A percentile compares a stretch with the other conserved stretches of the same genome.
Conservation (phyloP, 2,888 invertebrate species). For the Aspidapion aeneum region DNA sequence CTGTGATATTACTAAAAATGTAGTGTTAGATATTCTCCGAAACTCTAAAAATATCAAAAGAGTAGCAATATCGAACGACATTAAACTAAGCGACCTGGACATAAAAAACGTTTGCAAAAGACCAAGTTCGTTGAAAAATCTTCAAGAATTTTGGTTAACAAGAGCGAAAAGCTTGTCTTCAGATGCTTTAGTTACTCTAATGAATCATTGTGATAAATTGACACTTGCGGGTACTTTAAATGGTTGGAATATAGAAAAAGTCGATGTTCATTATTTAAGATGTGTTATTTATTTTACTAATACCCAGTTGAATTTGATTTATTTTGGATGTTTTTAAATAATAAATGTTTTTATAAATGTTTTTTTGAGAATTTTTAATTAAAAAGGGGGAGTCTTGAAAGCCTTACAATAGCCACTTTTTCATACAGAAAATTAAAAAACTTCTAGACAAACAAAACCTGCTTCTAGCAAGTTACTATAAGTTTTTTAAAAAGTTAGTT, state of each 20-base stretch:
- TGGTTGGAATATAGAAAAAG: constrained; percentile 22
- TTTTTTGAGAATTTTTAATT: no score
- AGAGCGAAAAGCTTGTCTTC: constrained; percentile 16
- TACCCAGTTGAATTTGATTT: constrained; percentile 18
- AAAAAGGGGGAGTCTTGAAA: no score
- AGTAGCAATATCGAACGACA: constrained; percentile 19
- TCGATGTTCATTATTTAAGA: constrained; percentile 23
- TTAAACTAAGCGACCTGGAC: constrained; percentile 17
- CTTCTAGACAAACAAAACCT: no score
- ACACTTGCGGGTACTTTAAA: constrained; percentile 20
- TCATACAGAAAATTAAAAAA: no score
- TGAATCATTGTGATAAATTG: constrained; percentile 23
- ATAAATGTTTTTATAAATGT: no score
- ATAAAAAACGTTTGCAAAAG: constrained; percentile 12
- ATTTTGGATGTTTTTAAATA: constrained; percentile 24
- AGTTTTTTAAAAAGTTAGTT: no score
- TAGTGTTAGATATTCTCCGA: constrained; percentile 11
- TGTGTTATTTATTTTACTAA: constrained; percentile 22
- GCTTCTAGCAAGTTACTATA: no score
- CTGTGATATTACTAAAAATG: constrained; percentile 12
- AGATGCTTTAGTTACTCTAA: constrained; percentile 20
- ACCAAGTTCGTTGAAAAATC: constrained; percentile 10
- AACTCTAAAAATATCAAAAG: constrained; percentile 12
- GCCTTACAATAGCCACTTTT: no score
- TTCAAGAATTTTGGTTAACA: constrained; percentile 22